A percentile compares a stretch with the other conserved stretches of the same genome.
phyloP scores from a whole-genome alignment of 1,140 invertebrate species.

The Aphis craccivora region DNA sequence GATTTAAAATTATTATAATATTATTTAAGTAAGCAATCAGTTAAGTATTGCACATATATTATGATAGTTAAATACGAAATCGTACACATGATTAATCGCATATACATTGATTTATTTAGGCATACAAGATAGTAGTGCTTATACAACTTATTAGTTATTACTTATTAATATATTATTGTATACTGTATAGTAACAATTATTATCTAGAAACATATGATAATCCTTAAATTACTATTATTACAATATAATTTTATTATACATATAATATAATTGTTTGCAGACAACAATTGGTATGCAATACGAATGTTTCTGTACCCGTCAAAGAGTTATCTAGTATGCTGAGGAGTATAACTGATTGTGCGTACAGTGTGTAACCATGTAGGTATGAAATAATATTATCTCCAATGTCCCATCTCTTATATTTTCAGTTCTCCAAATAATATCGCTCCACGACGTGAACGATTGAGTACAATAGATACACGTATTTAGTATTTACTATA shows the following conservation, averaged over 20 bases:
- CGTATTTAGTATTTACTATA: not conserved
- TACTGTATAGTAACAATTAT: not conserved
- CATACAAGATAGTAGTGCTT: not conserved
- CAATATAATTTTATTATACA: not conserved
- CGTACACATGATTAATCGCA: not conserved
- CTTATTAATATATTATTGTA: not conserved
- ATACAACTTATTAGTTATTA: not conserved
- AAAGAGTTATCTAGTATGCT: not conserved
- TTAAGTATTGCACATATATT: not conserved
- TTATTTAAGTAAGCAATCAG: not conserved
- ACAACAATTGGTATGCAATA: slow-evolving; percentile 5
- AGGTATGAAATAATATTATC: slow-evolving; percentile 2
- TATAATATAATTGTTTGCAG: not conserved
- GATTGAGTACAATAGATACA: not conserved
- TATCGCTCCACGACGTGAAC: not conserved
- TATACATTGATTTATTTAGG: not conserved
- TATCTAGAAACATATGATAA: not conserved
- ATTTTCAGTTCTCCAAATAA: not conserved
- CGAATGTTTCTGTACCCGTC: not conserved
- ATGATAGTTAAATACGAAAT: not conserved
- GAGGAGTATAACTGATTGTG: not conserved
- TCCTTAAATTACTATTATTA: not conserved
- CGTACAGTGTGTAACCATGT: not conserved
- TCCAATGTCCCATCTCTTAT: not conserved
- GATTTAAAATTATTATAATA: not conserved